Evolutionary conservation across 2,888 invertebrate genomes (phyloP).

Genomic region (Acleris literana): DNA sequence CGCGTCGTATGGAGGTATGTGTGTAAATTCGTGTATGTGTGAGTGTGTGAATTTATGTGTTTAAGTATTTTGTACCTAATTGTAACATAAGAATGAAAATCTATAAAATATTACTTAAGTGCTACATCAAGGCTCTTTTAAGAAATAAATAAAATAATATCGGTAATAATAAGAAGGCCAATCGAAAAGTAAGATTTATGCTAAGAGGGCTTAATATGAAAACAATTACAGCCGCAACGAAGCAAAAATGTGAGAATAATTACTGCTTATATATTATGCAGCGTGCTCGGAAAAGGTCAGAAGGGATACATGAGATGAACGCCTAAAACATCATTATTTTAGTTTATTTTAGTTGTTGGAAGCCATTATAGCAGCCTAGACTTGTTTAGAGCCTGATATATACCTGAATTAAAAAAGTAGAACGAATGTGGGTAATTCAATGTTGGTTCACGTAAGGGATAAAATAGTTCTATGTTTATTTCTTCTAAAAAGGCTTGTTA

Average conservation of each 20-base stretch:
- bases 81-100: neutral
- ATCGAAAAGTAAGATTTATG: neutral
- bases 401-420: neutral
- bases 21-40: too few species aligned
- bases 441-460: too few species aligned
- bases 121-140: too few species aligned
- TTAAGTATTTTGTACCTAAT: neutral
- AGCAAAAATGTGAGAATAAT: constrained; percentile 68
- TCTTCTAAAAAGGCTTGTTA: too few species aligned
- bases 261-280: constrained; percentile 74
- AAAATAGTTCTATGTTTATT: too few species aligned
- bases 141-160: neutral
- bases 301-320: constrained; percentile 61
- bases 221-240: constrained; percentile 55
- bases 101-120: too few species aligned
- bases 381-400: constrained; percentile 41
- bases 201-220: constrained; percentile 51
- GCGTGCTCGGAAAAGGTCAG: constrained; percentile 57
- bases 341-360: constrained; percentile 36
- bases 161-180: too few species aligned
- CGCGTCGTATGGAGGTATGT: too few species aligned
- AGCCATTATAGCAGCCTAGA: constrained; percentile 37
- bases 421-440: neutral
- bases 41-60: too few species aligned
- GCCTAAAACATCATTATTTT: constrained; percentile 53